Percentiles rank a stretch among this genome's conserved stretches.
These are phyloP conservation scores for Hydractinia symbiolongicarpus DNA, from an alignment of 30 jellyfish, hydroid and myxozoan species.

Conservation along the genomic window DNA sequence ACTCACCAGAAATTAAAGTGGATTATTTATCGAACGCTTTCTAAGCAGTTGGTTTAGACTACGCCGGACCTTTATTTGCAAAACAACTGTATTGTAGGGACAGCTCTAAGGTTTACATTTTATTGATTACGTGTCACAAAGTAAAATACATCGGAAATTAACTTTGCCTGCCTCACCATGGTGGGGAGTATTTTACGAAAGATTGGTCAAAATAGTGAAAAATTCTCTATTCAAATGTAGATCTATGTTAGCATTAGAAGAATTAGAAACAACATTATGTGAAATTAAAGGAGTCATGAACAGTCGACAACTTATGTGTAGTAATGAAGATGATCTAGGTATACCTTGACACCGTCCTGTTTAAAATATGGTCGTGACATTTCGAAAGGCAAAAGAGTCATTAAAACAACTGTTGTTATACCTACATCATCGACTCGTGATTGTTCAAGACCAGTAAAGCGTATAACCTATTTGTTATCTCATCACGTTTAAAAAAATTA, in stretches of 20 bases:
- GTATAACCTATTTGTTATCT: no score
- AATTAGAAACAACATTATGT: slow-evolving; percentile 12
- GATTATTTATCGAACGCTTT: neutral
- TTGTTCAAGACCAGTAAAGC: no score
- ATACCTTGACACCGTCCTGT: no score
- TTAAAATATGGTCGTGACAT: no score
- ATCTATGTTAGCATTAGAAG: slow-evolving; percentile 6
- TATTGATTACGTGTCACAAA: slow-evolving; percentile 7
- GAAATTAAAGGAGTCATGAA: neutral
- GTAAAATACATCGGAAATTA: neutral
- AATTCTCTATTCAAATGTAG: neutral
- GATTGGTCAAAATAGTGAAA: slow-evolving; percentile 6
- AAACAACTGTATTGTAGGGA: neutral
- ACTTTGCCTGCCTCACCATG: slow-evolving; percentile 21
- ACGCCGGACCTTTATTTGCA: slow-evolving; percentile 22
- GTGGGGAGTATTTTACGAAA: no score
- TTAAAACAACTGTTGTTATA: no score
- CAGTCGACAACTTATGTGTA: slow-evolving; percentile 25
- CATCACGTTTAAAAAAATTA: no score
- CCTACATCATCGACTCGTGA: no score
- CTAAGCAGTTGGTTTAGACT: no score
- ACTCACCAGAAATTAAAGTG: slow-evolving; percentile 27
- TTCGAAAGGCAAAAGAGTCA: no score
- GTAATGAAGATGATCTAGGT: neutral
- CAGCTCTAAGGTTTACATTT: slow-evolving; percentile 11